Evolutionary conservation across 2,113 vertebrate genomes (phyloP), one percentile per base, ranked within the genome.

Genomic region (Gopherus evgoodei): DNA sequence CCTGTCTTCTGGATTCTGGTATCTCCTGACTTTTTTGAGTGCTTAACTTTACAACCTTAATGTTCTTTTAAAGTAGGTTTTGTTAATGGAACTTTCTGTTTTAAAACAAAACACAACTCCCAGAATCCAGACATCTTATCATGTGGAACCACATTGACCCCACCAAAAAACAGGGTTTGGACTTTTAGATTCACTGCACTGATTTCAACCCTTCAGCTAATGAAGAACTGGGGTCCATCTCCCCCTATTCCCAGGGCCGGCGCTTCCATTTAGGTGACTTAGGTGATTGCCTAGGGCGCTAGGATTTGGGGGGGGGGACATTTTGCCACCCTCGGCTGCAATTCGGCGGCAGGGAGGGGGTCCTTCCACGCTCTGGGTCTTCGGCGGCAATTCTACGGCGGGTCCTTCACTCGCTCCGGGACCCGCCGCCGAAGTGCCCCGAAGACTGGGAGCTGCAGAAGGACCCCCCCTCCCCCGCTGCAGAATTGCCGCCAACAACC

Each of bases 1-100:
- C 0, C 0, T 35, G 49, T 6, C 24, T 49, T 86, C 62, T 0
- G 0, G 76, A 12, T 83, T 62, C 56, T 82, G 52, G 35, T 1
- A 31, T 65, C 65, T 87, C 47, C 47, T 89, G 56, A 72, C 92
- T 62, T 44, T 82, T 90, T 76, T 59, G 57, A 56, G 27, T 59
- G 83, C 59, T 92, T 80, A 65, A 11, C 54, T 84, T 82, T 65
- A 2, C 10, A 69, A 86, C 6, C n/a, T 3, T 5, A 4, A 84
- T 2, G 4, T 27, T 31, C 1, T 80, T 83, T 19, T 76, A 69
- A 27, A 2, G 1, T 69, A 59, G 0, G 0, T n/a, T 78, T 38
- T 3, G 25, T 72, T 76, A 65, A n/a, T 84, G 86, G 35, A 44
- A 84, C 57, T 88, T 88, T 86, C 87, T 49, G 78, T 88, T 16